Evolutionary conservation across 1,140 invertebrate species (phyloP).

Genomic region (Heliconius melpomene): DNA sequence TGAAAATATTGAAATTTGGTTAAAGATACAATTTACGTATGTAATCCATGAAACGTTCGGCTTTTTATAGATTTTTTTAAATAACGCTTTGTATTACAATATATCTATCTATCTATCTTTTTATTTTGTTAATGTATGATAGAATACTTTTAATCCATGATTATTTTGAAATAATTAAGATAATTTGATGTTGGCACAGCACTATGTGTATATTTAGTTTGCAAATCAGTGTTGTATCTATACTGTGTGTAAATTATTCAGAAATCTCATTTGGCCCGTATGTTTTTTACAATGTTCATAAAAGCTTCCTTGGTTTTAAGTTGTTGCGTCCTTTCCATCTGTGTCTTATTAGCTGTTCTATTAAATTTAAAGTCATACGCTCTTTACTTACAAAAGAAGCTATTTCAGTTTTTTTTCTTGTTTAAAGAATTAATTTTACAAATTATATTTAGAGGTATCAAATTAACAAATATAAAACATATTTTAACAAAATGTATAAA

Average conservation of each 20-base stretch:
- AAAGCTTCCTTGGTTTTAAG: constrained; percentile 45
- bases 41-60: constrained; percentile 21
- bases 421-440: background rate
- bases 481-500: constrained; percentile 22
- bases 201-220: constrained; percentile 73
- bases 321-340: constrained; percentile 56
- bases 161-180: constrained; percentile 36
- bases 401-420: constrained; percentile 42
- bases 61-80: constrained; percentile 26
- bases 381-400: constrained; percentile 64
- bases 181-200: constrained; percentile 64
- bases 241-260: constrained; percentile 60
- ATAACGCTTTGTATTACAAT: constrained; percentile 25
- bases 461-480: background rate
- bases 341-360: constrained; percentile 75
- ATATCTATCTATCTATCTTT: constrained; percentile 9
- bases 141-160: constrained; percentile 22
- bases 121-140: constrained; percentile 25
- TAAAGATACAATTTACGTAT: background rate
- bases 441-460: background rate
- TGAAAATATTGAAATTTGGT: constrained; percentile 14
- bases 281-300: constrained; percentile 41
- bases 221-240: constrained; percentile 76
- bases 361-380: constrained; percentile 72
- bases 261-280: constrained; percentile 63